Percentiles rank a stretch among this genome's conserved stretches.
Evolutionary conservation across 2,888 invertebrate species (phyloP).

Genomic region (Anthrax anthrax): DNA sequence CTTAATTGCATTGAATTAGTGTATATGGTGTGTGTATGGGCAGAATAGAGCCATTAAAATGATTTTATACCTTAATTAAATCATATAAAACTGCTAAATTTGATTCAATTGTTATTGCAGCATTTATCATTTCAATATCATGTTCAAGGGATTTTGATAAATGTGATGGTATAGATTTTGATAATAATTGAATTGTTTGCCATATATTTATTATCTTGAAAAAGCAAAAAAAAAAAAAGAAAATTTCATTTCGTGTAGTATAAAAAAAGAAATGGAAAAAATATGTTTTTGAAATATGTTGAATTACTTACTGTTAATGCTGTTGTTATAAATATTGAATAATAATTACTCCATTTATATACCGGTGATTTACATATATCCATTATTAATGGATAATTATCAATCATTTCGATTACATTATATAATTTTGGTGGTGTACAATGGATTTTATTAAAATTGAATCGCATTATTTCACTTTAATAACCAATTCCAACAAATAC

Average conservation of each 20-base stretch:
- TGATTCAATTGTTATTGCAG: not conserved
- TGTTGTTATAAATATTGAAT: not conserved
- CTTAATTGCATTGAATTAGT: too few species aligned
- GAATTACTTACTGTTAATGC: not conserved
- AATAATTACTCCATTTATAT: not conserved
- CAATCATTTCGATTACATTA: not conserved
- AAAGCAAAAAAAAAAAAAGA: too few species aligned
- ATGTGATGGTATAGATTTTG: not conserved
- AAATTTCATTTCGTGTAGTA: too few species aligned
- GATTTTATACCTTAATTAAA: not conserved
- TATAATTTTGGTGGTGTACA: not conserved
- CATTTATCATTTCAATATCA: not conserved
- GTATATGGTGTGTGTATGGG: too few species aligned
- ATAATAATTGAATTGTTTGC: not conserved
- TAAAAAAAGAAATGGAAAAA: too few species aligned
- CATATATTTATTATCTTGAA: not conserved
- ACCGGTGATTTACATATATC: not conserved
- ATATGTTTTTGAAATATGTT: not conserved
- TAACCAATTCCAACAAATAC: too few species aligned
- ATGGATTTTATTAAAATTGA: constrained; percentile 1
- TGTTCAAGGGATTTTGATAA: not conserved
- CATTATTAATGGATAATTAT: not conserved
- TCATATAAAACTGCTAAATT: not conserved
- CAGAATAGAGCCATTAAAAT: too few species aligned
- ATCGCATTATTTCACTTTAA: constrained; percentile 3